Conservation (phyloP, 2,113 vertebrate genomes). For the Ornithorhynchus anatinus region DNA sequence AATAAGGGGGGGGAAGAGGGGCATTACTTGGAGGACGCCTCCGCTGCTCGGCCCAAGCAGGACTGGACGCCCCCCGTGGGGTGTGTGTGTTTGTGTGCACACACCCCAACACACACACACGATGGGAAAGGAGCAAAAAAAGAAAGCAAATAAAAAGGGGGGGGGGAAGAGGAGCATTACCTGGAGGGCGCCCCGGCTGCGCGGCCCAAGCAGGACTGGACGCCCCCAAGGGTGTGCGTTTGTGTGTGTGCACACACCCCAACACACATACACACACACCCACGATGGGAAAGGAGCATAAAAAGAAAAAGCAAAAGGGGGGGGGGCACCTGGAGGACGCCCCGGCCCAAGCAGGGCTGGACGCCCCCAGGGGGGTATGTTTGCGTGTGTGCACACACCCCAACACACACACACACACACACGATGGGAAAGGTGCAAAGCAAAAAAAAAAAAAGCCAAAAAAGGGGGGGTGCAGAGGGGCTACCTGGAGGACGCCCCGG, state of each 20-base stretch:
- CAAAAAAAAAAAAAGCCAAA: background rate
- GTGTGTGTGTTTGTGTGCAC: too few species aligned
- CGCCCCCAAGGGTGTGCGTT: too few species aligned
- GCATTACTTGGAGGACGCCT: constrained; percentile 32
- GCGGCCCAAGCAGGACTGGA: constrained; percentile 29
- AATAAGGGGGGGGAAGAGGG: background rate
- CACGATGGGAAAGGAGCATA: too few species aligned
- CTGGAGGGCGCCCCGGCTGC: constrained; percentile 30
- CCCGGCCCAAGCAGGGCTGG: too few species aligned
- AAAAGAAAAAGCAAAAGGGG: too few species aligned
- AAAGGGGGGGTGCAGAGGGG: background rate
- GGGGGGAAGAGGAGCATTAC: constrained; percentile 12
- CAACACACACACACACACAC: too few species aligned
- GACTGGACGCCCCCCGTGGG: constrained; percentile 18
- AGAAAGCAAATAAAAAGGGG: background rate
- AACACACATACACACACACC: too few species aligned
- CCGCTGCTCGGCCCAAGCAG: constrained; percentile 44
- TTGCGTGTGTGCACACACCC: too few species aligned
- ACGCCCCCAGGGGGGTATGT: too few species aligned
- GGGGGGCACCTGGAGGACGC: too few species aligned
- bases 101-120: too few species aligned
- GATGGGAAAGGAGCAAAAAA: background rate
- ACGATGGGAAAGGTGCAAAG: background rate
- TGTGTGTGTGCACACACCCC: constrained; percentile 16
- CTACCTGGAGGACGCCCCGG: constrained; percentile 42